phyloP scores from a whole-genome alignment of 2,888 invertebrate genomes.

The Drosophila mercatorum region DNA sequence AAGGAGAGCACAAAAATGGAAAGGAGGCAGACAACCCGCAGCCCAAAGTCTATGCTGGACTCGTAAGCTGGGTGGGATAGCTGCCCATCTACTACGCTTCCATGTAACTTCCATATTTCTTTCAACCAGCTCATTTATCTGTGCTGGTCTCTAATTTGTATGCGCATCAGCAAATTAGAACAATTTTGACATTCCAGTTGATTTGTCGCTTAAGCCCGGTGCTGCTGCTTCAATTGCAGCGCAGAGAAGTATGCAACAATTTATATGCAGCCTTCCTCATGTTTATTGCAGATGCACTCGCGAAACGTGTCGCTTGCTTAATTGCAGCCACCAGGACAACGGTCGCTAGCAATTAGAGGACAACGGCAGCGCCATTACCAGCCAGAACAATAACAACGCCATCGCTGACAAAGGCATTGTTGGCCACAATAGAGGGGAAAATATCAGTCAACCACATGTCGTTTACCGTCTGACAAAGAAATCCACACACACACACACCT shows the following conservation, averaged over 20 bases:
- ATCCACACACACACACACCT: constrained; percentile 16
- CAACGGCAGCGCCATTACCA: constrained; percentile 18
- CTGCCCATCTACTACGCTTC: constrained; percentile 1
- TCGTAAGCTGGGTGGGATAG: constrained; percentile 6
- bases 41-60: constrained; percentile 11
- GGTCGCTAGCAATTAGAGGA: constrained; percentile 66
- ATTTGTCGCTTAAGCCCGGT: constrained; percentile 57
- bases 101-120: constrained; percentile 23
- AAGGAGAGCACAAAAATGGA: not conserved
- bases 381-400: constrained; percentile 12
- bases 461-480: constrained; percentile 55
- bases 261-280: constrained; percentile 59
- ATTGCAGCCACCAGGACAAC: constrained; percentile 56
- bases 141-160: constrained; percentile 56
- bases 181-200: constrained; percentile 67
- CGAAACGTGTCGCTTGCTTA: constrained; percentile 68
- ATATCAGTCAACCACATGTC: constrained; percentile 62
- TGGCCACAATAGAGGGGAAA: constrained; percentile 36
- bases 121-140: not conserved
- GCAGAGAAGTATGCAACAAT: constrained; percentile 54
- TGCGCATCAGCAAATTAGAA: constrained; percentile 73
- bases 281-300: constrained; percentile 64
- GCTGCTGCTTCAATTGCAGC: constrained; percentile 37
- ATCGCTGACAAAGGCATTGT: constrained; percentile 27
- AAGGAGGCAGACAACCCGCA: constrained; percentile 18